These are phyloP conservation scores for Eublepharis macularius DNA, from an alignment of 2,113 vertebrate species.

Conservation along the genomic window DNA sequence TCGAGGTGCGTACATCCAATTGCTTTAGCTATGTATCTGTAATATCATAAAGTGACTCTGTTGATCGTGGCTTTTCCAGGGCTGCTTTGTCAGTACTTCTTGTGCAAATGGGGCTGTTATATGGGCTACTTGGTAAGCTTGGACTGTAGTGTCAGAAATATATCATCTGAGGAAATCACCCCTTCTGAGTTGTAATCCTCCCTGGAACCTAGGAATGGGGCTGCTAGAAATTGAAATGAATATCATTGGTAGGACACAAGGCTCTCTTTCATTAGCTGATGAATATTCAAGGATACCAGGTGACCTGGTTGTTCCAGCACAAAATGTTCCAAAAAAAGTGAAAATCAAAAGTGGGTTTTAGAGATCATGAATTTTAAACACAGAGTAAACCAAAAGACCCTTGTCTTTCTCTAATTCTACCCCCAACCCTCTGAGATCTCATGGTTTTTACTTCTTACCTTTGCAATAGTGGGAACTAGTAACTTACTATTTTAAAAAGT, in stretches of 20 bases:
- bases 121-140: too few species aligned
- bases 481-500: neutral
- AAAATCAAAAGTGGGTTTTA: neutral
- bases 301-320: neutral
- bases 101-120: too few species aligned
- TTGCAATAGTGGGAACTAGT: accelerated
- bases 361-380: neutral
- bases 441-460: neutral
- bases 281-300: neutral
- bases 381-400: accelerated
- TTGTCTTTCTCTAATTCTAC: neutral
- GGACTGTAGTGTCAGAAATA: neutral
- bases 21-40: too few species aligned
- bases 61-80: neutral
- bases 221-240: neutral
- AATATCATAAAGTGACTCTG: too few species aligned
- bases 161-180: neutral
- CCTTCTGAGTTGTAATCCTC: neutral
- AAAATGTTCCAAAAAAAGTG: neutral
- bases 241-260: neutral
- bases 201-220: neutral
- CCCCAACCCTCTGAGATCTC: accelerated
- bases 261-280: neutral
- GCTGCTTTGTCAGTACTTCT: neutral
- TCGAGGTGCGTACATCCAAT: too few species aligned